Conservation (phyloP, 1,140 invertebrate genomes). For the Neotoxoptera formosana region DNA sequence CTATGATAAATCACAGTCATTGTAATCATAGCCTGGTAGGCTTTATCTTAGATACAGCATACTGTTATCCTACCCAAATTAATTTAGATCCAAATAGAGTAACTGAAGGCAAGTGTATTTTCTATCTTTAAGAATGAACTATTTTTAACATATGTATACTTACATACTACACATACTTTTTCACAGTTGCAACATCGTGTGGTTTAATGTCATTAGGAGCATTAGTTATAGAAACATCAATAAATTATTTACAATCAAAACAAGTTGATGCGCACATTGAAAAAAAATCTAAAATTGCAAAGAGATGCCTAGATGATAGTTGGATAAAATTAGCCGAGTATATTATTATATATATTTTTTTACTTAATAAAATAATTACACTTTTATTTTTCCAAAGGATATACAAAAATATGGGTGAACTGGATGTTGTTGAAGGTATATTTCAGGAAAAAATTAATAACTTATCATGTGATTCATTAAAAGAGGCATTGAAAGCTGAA, state of each 20-base stretch:
- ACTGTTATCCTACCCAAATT: conserved; percentile 11
- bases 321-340: conserved; percentile 34
- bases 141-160: not conserved
- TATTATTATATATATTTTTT: not conserved
- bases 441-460: conserved; percentile 38
- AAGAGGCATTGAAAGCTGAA: conserved; percentile 30
- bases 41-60: conserved; percentile 32
- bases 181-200: not conserved
- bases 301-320: not conserved
- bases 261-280: not conserved
- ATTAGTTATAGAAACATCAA: conserved; percentile 28
- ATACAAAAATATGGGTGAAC: conserved; percentile 49
- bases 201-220: conserved; percentile 29
- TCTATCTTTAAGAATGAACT: not conserved
- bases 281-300: conserved; percentile 13
- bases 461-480: conserved; percentile 27
- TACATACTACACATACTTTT: too few relatives aligned
- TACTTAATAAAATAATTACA: not conserved
- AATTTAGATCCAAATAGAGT: not conserved
- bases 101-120: not conserved
- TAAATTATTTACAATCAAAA: conserved; percentile 9
- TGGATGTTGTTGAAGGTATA: conserved; percentile 36
- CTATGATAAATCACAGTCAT: conserved; percentile 33
- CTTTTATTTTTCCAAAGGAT: not conserved
- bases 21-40: not conserved